phyloP scores from a whole-genome alignment of 2,888 invertebrate genomes.

The Spodoptera exigua region DNA sequence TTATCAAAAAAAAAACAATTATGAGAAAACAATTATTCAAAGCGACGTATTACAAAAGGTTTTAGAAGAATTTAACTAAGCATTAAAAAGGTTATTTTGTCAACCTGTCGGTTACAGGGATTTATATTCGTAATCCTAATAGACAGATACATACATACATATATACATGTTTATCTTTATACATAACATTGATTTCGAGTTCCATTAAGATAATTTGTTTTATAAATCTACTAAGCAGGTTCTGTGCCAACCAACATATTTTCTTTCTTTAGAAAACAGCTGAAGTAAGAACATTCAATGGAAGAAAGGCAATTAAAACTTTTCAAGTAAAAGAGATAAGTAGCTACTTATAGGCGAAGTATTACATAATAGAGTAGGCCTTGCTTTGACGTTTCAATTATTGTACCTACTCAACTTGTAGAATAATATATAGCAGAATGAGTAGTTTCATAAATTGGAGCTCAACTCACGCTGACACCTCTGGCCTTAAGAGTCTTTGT shows the following conservation, averaged over 20 bases:
- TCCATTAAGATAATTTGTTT: no score
- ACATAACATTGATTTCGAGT: no score
- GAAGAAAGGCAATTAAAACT: conserved; percentile 36
- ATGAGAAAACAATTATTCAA: no score
- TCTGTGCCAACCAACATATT: neutral
- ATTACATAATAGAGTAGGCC: conserved; percentile 4
- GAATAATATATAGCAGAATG: conserved; percentile 15
- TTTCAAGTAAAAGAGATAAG: conserved; percentile 12
- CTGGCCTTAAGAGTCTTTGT: neutral
- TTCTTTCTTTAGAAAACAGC: neutral
- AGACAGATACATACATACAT: no score
- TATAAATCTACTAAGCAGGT: no score
- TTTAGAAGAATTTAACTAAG: no score
- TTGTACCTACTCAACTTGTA: neutral
- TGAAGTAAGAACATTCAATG: conserved; percentile 13
- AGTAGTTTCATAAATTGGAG: conserved; percentile 30
- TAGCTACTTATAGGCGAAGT: conserved; percentile 7
- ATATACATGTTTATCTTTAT: no score
- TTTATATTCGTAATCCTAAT: no score
- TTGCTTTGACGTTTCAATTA: conserved; percentile 32
- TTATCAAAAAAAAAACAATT: no score
- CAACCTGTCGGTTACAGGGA: no score
- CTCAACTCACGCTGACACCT: conserved; percentile 14
- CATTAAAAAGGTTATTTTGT: no score
- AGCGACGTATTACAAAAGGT: no score